phyloP scores from a whole-genome alignment of 2,113 vertebrate genomes.

The Hemibagrus wyckioides region DNA sequence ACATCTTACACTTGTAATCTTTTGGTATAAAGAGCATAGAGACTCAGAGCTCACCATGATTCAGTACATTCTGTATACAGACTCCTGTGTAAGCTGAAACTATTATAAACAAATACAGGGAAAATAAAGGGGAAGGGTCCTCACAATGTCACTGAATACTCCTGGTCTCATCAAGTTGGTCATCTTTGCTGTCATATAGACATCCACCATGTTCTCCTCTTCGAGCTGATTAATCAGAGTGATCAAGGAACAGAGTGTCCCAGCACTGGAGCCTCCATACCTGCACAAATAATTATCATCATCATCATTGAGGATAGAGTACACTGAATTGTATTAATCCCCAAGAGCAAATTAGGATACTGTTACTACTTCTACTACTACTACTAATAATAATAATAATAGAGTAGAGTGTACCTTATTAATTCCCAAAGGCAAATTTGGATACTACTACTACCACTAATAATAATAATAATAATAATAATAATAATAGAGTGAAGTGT shows the following conservation, averaged over 20 bases:
- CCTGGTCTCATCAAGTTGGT: slow-evolving; percentile 92
- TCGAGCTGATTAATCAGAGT: slow-evolving; percentile 87
- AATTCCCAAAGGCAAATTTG: too few species aligned
- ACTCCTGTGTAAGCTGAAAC: not conserved
- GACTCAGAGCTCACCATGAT: not conserved
- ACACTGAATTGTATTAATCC: too few species aligned
- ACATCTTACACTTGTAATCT: not conserved
- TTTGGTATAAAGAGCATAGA: not conserved
- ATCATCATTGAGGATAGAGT: too few species aligned
- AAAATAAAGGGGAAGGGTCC: slow-evolving; percentile 41
- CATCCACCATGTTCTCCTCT: slow-evolving; percentile 83
- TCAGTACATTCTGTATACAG: not conserved
- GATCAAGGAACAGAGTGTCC: slow-evolving; percentile 89
- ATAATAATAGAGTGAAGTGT: not conserved
- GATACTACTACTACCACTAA: not conserved
- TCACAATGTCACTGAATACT: slow-evolving; percentile 87
- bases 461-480: not conserved
- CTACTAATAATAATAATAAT: not conserved
- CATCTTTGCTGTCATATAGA: slow-evolving; percentile 92
- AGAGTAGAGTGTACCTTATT: too few species aligned
- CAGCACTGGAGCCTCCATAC: slow-evolving; percentile 87
- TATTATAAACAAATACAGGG: not conserved
- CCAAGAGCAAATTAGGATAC: too few species aligned
- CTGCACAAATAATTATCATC: slow-evolving; percentile 65
- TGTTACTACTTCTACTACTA: too few species aligned